Evolutionary conservation across 2,888 invertebrate species (phyloP).

Genomic region (Xylota sylvarum): DNA sequence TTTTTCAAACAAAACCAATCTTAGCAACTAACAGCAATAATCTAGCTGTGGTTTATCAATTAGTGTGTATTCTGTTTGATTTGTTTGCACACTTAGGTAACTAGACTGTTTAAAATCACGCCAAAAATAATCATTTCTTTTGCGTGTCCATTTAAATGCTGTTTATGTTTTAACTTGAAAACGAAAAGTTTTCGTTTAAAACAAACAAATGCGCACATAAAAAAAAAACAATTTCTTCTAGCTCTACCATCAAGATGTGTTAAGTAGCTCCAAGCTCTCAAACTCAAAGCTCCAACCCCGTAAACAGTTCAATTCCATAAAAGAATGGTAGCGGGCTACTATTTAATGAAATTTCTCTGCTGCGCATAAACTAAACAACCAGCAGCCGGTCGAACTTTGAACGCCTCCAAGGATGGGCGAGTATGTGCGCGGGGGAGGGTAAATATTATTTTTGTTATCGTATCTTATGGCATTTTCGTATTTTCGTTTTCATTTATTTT

Average conservation of each 20-base stretch:
- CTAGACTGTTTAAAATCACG: background rate
- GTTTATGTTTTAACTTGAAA: constrained; percentile 16
- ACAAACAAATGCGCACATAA: constrained; percentile 21
- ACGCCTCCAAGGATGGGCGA: background rate
- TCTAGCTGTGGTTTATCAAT: background rate
- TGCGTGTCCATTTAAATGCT: constrained; percentile 27
- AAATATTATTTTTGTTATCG: constrained; percentile 21
- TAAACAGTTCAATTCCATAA: constrained; percentile 33
- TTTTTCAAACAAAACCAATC: background rate
- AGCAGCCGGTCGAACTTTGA: background rate
- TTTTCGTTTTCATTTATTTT: constrained; percentile 47
- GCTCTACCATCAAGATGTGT: background rate
- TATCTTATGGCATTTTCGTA: constrained; percentile 11
- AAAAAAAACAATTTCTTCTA: background rate
- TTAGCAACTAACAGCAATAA: constrained; percentile 1
- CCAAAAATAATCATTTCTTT: constrained; percentile 9
- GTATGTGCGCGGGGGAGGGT: background rate
- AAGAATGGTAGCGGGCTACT: constrained; percentile 3
- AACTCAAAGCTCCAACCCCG: constrained; percentile 28
- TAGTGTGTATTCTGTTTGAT: background rate
- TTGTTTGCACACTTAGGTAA: background rate
- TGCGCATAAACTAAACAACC: constrained; percentile 36
- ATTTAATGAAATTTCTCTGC: constrained; percentile 4
- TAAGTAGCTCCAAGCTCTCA: constrained; percentile 4
- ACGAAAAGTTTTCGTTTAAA: constrained; percentile 18